phyloP scores from a whole-genome alignment of 2,888 invertebrate species.

The Volucella bombylans region DNA sequence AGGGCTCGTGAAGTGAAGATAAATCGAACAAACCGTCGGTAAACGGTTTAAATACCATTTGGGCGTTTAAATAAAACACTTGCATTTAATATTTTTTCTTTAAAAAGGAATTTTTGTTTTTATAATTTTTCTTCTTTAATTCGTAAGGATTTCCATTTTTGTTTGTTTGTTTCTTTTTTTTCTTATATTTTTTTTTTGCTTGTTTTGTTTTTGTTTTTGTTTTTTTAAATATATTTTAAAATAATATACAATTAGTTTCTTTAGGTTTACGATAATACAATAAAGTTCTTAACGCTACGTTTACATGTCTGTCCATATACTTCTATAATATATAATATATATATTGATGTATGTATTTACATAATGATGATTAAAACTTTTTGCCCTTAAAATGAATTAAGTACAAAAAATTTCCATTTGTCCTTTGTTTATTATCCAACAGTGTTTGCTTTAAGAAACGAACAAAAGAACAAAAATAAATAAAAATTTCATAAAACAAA shows the following conservation, averaged over 20 bases:
- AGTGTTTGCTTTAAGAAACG: slow-evolving; percentile 4
- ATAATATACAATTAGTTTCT: slow-evolving; percentile 66
- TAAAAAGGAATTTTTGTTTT: slow-evolving; percentile 68
- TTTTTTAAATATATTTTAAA: slow-evolving; percentile 65
- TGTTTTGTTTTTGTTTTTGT: slow-evolving; percentile 33
- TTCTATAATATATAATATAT: slow-evolving; percentile 72
- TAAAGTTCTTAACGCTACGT: slow-evolving; percentile 52
- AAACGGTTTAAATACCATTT: slow-evolving; percentile 21
- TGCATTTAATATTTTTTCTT: slow-evolving; percentile 57
- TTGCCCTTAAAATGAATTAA: slow-evolving; percentile 65
- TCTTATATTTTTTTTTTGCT: slow-evolving; percentile 30
- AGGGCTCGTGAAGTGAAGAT: background rate
- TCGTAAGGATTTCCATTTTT: slow-evolving; percentile 56
- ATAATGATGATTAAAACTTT: slow-evolving; percentile 68
- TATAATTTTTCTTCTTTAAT: slow-evolving; percentile 48
- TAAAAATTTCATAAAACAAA: slow-evolving; percentile 14
- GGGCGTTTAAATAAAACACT: slow-evolving; percentile 37
- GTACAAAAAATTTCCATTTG: slow-evolving; percentile 61
- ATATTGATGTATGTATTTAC: slow-evolving; percentile 72
- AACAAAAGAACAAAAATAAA: slow-evolving; percentile 38
- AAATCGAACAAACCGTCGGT: slow-evolving; percentile 7
- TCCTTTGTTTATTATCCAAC: background rate
- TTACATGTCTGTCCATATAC: slow-evolving; percentile 68
- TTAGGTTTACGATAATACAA: slow-evolving; percentile 67
- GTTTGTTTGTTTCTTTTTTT: slow-evolving; percentile 27